Evolutionary conservation across 2,113 vertebrate genomes (phyloP).

Genomic region (Antigone vipio): DNA sequence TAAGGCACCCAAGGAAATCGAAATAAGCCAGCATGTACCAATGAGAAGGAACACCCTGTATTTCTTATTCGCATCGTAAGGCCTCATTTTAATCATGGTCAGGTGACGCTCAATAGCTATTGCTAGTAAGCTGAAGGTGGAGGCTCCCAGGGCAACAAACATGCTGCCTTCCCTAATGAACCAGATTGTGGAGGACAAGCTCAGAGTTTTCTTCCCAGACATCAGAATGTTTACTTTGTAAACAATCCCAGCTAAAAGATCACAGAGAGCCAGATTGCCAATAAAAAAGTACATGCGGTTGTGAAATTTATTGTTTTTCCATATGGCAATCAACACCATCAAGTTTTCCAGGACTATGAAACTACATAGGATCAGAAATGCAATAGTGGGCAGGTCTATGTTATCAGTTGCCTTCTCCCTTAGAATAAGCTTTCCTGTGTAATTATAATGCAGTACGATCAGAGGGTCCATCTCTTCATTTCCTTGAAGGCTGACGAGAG

Average conservation of each 20-base stretch:
- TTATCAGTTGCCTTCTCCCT: slow-evolving; percentile 61
- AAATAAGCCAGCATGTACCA: slow-evolving; percentile 91
- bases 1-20: slow-evolving; percentile 84
- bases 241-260: slow-evolving; percentile 87
- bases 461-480: slow-evolving; percentile 65
- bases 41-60: slow-evolving; percentile 94
- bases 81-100: slow-evolving; percentile 99
- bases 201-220: slow-evolving; percentile 88
- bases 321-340: slow-evolving; percentile 91
- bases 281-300: slow-evolving; percentile 99
- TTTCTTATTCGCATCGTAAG: slow-evolving; percentile 90
- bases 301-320: slow-evolving; percentile 93
- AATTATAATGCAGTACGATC: slow-evolving; percentile 86
- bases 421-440: slow-evolving; percentile 85
- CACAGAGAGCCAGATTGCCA: slow-evolving; percentile 93
- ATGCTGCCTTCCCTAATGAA: slow-evolving; percentile 93
- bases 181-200: slow-evolving; percentile 85
- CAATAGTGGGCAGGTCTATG: slow-evolving; percentile 70
- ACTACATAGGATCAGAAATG: slow-evolving; percentile 87
- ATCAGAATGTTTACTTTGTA: slow-evolving; percentile 92
- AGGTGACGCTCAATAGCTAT: slow-evolving; percentile 95
- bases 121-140: slow-evolving; percentile 92
- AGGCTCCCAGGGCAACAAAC: slow-evolving; percentile 91
- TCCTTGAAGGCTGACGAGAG: background rate
- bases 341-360: slow-evolving; percentile 94